Evolutionary conservation across 2,113 vertebrate genomes (phyloP).

Genomic region (Baryphthengus martii): DNA sequence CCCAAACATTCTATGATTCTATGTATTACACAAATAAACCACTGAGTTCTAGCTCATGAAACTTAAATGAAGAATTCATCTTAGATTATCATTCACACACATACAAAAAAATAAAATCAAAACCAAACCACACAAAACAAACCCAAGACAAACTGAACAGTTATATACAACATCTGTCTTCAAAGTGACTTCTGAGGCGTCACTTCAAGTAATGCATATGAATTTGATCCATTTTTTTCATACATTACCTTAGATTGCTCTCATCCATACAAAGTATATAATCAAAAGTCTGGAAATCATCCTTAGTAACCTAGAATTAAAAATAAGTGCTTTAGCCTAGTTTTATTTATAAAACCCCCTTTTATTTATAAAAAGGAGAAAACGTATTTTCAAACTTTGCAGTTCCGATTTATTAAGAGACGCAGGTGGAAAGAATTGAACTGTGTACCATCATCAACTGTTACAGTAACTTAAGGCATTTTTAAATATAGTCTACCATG

Average conservation of each 20-base stretch:
- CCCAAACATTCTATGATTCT: not conserved
- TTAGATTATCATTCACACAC: not conserved
- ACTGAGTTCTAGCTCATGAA: not conserved
- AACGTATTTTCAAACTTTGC: not conserved
- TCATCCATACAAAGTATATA: conserved; percentile 98
- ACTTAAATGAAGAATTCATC: not conserved
- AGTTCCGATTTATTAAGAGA: not conserved
- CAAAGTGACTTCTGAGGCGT: not conserved
- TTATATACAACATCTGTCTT: not conserved
- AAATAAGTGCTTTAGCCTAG: not conserved
- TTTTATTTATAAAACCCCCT: not conserved
- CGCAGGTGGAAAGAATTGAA: not conserved
- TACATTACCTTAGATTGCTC: conserved; percentile 88
- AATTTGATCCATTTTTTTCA: not conserved
- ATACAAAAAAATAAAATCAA: not conserved
- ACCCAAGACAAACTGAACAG: not conserved
- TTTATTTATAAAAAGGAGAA: not conserved
- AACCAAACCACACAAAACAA: not conserved
- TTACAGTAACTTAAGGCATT: not conserved
- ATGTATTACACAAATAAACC: not conserved
- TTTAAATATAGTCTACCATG: not conserved
- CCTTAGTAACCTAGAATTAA: conserved; percentile 85
- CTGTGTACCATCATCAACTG: not conserved
- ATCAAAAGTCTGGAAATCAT: conserved; percentile 90
- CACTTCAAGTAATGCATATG: not conserved